Conservation (phyloP, 2,888 invertebrate species). For the Sepioteuthis lessoniana region DNA sequence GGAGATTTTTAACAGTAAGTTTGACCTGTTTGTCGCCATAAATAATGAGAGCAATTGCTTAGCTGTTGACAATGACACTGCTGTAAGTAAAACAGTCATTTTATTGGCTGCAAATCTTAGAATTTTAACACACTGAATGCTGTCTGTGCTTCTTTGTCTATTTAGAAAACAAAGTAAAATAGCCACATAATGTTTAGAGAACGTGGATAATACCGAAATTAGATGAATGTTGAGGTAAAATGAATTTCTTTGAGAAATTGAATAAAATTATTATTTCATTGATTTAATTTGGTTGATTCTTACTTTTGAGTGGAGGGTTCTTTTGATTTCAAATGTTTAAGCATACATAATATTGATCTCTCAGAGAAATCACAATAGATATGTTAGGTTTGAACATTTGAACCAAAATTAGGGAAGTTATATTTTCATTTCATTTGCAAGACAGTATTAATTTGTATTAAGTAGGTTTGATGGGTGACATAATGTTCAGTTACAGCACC, state of each 20-base stretch:
- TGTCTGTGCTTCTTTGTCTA: background rate
- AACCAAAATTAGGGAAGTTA: too few relatives aligned
- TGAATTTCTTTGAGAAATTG: background rate
- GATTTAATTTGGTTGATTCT: background rate
- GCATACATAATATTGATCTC: background rate
- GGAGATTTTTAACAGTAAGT: background rate
- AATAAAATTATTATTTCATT: background rate
- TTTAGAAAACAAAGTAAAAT: background rate
- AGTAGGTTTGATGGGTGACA: too few relatives aligned
- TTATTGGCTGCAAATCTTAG: background rate
- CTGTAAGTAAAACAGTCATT: background rate
- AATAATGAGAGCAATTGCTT: slow-evolving; percentile 2
- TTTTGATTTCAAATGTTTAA: background rate
- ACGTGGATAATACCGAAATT: background rate
- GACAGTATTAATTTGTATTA: too few relatives aligned
- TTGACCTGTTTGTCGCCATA: slow-evolving; percentile 17
- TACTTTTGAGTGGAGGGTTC: background rate
- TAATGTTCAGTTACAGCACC: too few relatives aligned
- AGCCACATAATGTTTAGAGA: background rate
- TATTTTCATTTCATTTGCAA: too few relatives aligned
- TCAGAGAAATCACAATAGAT: too few relatives aligned
- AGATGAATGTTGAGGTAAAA: background rate
- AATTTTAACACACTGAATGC: too few relatives aligned
- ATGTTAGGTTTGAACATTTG: too few relatives aligned
- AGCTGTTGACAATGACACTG: background rate